Conservation (phyloP, 2,797 vertebrate species). For the Tachyglossus aculeatus region DNA sequence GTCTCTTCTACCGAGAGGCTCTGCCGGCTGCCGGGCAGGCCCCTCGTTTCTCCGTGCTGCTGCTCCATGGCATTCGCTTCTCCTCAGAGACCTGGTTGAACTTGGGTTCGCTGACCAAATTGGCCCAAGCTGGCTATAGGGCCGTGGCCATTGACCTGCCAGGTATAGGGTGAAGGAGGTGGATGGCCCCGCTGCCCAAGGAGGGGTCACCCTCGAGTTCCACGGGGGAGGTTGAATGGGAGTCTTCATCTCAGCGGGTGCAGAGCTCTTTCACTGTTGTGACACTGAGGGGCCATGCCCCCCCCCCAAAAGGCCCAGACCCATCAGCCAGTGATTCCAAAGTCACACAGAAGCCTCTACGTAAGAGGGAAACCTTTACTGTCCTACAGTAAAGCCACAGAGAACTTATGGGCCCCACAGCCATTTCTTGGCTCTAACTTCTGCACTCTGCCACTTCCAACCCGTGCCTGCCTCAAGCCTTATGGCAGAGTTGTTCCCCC, state of each 20-base stretch:
- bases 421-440: too few species aligned
- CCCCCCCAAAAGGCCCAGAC: too few species aligned
- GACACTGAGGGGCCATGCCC: background rate
- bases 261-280: background rate
- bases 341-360: too few species aligned
- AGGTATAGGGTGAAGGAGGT: slow-evolving; percentile 70
- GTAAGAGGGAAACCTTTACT: too few species aligned
- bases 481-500: too few species aligned
- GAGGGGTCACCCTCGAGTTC: background rate
- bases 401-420: too few species aligned
- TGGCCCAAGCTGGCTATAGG: slow-evolving; percentile 84
- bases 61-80: slow-evolving; percentile 94
- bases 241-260: background rate
- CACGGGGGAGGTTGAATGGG: background rate
- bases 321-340: too few species aligned
- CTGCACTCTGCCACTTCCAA: too few species aligned
- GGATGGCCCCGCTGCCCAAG: background rate
- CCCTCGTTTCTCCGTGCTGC: slow-evolving; percentile 75
- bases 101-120: slow-evolving; percentile 80
- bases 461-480: too few species aligned
- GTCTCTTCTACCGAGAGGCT: slow-evolving; percentile 86
- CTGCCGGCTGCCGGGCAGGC: slow-evolving; percentile 61
- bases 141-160: slow-evolving; percentile 92
- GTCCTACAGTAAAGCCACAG: too few species aligned
- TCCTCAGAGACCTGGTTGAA: slow-evolving; percentile 90